phyloP scores from a whole-genome alignment of 2,888 invertebrate genomes.

The Spodoptera littoralis region DNA sequence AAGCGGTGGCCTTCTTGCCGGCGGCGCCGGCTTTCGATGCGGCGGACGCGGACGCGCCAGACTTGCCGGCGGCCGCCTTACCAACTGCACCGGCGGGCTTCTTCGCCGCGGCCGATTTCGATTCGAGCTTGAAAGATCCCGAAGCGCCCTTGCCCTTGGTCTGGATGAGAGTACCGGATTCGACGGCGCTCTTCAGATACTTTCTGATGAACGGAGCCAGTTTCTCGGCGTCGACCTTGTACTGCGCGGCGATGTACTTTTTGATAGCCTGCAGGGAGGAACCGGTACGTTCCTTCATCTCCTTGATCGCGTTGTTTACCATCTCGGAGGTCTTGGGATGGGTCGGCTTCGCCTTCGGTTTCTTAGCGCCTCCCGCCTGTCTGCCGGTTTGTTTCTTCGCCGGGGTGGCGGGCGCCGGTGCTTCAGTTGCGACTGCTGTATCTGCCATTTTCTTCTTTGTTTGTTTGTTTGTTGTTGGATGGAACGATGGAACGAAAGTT shows the following conservation, averaged over 20 bases:
- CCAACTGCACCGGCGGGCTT: conserved; percentile 16
- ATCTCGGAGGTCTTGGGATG: conserved; percentile 76
- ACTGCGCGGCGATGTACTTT: conserved; percentile 88
- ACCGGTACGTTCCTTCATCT: conserved; percentile 88
- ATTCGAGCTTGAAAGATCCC: conserved; percentile 81
- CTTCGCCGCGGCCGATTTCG: conserved; percentile 55
- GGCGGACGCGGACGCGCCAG: not conserved
- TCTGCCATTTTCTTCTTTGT: conserved; percentile 65
- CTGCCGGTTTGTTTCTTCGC: conserved; percentile 63
- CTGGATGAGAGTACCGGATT: not conserved
- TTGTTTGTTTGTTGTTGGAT: too few species aligned
- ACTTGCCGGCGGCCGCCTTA: conserved; percentile 9
- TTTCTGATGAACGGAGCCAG: too few species aligned
- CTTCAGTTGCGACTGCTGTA: conserved; percentile 65
- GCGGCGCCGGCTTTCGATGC: conserved; percentile 7
- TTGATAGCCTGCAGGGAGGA: conserved; percentile 89
- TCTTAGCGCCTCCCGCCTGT: conserved; percentile 54
- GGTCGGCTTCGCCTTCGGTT: conserved; percentile 68
- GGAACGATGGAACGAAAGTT: too few species aligned
- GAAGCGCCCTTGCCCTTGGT: conserved; percentile 80
- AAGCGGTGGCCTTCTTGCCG: conserved; percentile 36
- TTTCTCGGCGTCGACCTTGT: conserved; percentile 68
- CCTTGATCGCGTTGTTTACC: conserved; percentile 88
- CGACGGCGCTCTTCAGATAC: too few species aligned
- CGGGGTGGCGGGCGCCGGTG: conserved; percentile 66